Base-by-base conservation (phyloP, 2,888 invertebrate species). In the Melanostoma mellinum region DNA sequence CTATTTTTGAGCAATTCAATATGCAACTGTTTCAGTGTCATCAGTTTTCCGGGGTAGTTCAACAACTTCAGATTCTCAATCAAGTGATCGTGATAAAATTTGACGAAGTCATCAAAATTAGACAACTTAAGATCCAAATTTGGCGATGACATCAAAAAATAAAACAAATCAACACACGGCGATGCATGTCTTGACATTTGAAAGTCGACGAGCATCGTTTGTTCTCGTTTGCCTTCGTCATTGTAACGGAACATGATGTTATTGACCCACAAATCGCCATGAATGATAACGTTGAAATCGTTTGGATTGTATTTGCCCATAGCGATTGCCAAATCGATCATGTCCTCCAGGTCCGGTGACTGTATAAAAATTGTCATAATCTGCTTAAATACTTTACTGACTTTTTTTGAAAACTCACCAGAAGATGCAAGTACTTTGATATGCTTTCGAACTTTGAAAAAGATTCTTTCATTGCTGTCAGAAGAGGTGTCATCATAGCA, bases 241-340 rank as follows among this genome's bases (percentile, higher is more conserved):
- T 85, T 86, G 32, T 87, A 77, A 42, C 88, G 87, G 38, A 90
- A 90, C 38, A 90, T 88, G 3, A 89, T 72, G 74, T 90, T 90
- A 33, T 90, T 89, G 2, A 86, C 79, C 89, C 89, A 89, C 63
- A 88, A 82, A 67, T 89, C 88, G 0, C 90, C 90, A 73, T 90
- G 90, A 61, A 85, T 87, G 0, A 90, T 46, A 0, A 87, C 88
- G 86, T 87, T 88, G 3, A 90, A 89, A 2, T 88, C 88, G 3
- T 58, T 58, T 0, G 86, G 86, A 79, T 88, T 79, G 1, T 46
- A 1, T 4, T 80, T 72, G 4, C 78, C 84, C 3, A 67, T 3
- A 0, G 35, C 1, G 0, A 73, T 10, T 0, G 87, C 84, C 3
- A 60, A 5, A 0, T 87, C 76, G 3, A 52, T 3, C 3, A 87